Evolutionary conservation across 92 coral and sea anemone genomes (phyloP), one percentile per base, ranked within the genome.

Genomic region (Umimayanthus kanabou): DNA sequence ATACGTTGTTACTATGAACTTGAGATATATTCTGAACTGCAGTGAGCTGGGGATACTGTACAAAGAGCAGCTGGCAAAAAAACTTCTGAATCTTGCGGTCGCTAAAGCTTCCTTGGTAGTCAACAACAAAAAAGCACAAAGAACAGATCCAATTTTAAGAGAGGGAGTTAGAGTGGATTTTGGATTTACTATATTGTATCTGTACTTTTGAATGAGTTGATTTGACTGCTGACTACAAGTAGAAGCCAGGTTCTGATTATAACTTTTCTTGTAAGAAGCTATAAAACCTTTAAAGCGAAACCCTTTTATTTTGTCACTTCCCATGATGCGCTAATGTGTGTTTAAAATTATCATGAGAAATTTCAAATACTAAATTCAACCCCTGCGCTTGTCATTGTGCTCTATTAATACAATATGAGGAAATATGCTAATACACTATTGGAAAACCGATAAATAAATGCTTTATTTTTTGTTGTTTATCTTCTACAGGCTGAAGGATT

Each of bases 401-500:
- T 43, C 47, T 67, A n/a, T 61, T 26, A 33, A 82, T 82, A 28
- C 42, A 50, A 47, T 42, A 83, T 83, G 67, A 13, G 42, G n/a
- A 65, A 30, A 70, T 67, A 43, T 42, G 25, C 78, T 66, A 82
- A 82, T 43, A 25, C 23, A 43, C 73, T 26, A 45, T 61, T 37
- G 9, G 73, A 61, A 80, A 57, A 57, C 67, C 64, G 39, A 49
- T 55, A 73, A 47, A 47, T 67, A 40, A 73, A 69, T 69, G 55
- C 80, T 43, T 30, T 39, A 40, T 33, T 25, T 28, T 40, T 76
- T 26, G 6, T 47, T 61, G 14, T 72, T 88, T 40, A 80, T 90
- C 18, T 55, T 80, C 79, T 89, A 40, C 93, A 97, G 99, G 82
- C 85, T 97, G 66, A 97, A 95, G 76, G 95, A 92, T 65, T 97